Conservation (phyloP, 2,888 invertebrate genomes). For the Melieria crassipennis region DNA sequence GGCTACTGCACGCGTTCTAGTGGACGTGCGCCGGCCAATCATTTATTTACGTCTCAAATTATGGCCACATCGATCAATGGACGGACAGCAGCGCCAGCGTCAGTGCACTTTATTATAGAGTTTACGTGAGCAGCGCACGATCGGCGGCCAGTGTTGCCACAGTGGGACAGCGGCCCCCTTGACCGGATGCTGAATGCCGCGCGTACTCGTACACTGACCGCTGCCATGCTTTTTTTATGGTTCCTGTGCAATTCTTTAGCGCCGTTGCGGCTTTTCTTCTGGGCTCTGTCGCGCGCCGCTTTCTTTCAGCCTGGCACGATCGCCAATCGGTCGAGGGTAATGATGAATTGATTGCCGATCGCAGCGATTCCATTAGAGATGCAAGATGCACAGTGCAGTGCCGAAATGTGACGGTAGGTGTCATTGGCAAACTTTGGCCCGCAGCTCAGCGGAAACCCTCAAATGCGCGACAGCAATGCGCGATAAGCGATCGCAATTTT, state of each 20-base stretch:
- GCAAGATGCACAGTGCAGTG: too few species aligned
- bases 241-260: slow-evolving; percentile 16
- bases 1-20: not conserved
- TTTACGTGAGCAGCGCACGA: slow-evolving; percentile 14
- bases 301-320: not conserved
- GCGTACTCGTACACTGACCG: not conserved
- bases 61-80: slow-evolving; percentile 31
- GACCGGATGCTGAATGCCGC: slow-evolving; percentile 22
- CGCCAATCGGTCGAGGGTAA: slow-evolving; percentile 12
- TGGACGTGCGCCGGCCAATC: slow-evolving; percentile 19
- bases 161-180: not conserved
- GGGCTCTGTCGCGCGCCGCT: not conserved
- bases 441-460: slow-evolving; percentile 19
- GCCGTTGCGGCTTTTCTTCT: not conserved
- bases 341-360: slow-evolving; percentile 30
- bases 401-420: not conserved
- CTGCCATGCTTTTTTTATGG: slow-evolving; percentile 27
- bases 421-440: not conserved
- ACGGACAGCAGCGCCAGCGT: not conserved
- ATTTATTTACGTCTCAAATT: slow-evolving; percentile 28
- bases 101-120: slow-evolving; percentile 15
- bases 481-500: slow-evolving; percentile 25
- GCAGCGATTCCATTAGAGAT: slow-evolving; percentile 14
- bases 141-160: not conserved
- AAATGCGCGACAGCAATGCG: slow-evolving; percentile 23